Evolutionary conservation across 2,888 invertebrate species (phyloP), one percentile per base, ranked within the genome.

Genomic region (Hirudinaria manillensis): DNA sequence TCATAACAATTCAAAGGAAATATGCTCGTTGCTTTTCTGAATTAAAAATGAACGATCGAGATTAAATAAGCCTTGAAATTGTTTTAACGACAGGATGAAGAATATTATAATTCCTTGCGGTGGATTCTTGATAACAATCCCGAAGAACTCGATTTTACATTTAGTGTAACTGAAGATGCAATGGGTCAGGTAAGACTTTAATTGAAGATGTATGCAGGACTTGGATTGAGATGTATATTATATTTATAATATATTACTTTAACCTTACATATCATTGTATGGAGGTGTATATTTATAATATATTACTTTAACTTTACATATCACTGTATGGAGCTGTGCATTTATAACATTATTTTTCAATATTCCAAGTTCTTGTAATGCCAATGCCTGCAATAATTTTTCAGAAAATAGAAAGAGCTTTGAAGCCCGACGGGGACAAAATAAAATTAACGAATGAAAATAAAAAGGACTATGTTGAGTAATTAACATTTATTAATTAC

Each of bases 111-210:
- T 87, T 98, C 98, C 0, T 88, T 99, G 75, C 89, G 95, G 83
- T 96, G 94, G 93, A 94, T 95, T 77, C 87, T 89, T 87, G 97
- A 98, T 83, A 97, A 98, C 83, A 97, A 98, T 86, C 97, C 98
- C 0, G 91, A 92, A 21, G 95, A 81, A 74, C 87, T 99, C 81
- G 94, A 94, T 84, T 88, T 99, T 75, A 94, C 94, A 45, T 99
- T 99, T 87, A 91, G 93, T 55, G 91, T 98, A 27, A 98, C 98
- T 84, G 98, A 98, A 85, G 97, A 98, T 84, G 93, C 93, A 79
- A 92, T 98, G 84, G 99, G 98, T 0, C 83, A 86, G 83, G 86
- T 86, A 77, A 79, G 78, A 70, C 6, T 45, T 45, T 45, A 10
- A 45, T 45, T 45, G 45, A 4, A 16, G 13, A 45, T 16, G 16